These are phyloP conservation scores for Chironomus striatipennis DNA, from an alignment of 1,140 invertebrate species.

Conservation along the genomic window DNA sequence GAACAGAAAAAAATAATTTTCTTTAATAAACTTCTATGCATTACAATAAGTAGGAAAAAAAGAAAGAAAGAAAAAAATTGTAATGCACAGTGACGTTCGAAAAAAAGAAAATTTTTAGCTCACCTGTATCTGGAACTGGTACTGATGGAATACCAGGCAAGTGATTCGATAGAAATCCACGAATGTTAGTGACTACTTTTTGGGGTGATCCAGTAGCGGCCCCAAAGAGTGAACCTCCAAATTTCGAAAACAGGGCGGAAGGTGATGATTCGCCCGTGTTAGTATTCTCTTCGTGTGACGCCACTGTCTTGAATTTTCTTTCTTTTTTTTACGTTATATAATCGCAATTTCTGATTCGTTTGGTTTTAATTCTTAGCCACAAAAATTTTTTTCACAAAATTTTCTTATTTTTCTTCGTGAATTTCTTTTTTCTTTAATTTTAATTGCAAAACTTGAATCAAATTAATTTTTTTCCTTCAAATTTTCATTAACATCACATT, in stretches of 20 bases:
- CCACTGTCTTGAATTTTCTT: conserved; percentile 31
- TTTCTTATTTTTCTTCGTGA: background rate
- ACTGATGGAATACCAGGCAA: conserved; percentile 40
- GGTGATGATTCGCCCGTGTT: conserved; percentile 34
- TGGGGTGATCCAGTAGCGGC: conserved; percentile 44
- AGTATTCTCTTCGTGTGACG: conserved; percentile 36
- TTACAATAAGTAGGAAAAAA: background rate
- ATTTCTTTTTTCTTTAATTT: background rate
- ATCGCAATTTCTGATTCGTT: conserved; percentile 9
- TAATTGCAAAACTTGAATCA: background rate
- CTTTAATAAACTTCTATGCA: background rate
- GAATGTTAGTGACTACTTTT: conserved; percentile 48
- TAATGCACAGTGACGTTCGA: background rate
- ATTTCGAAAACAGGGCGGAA: conserved; percentile 40
- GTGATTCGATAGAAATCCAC: conserved; percentile 47
- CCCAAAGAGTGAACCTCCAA: conserved; percentile 42
- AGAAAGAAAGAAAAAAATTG: background rate
- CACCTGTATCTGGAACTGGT: conserved; percentile 48
- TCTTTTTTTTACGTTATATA: background rate
- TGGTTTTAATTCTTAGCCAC: background rate
- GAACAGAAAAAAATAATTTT: background rate
- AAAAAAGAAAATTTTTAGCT: conserved; percentile 29
- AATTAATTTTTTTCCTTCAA: background rate
- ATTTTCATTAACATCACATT: background rate
- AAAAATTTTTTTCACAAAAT: background rate